Evolutionary conservation across 2,113 vertebrate species (phyloP), one percentile per base, ranked within the genome.

Genomic region (Carassius gibelio): DNA sequence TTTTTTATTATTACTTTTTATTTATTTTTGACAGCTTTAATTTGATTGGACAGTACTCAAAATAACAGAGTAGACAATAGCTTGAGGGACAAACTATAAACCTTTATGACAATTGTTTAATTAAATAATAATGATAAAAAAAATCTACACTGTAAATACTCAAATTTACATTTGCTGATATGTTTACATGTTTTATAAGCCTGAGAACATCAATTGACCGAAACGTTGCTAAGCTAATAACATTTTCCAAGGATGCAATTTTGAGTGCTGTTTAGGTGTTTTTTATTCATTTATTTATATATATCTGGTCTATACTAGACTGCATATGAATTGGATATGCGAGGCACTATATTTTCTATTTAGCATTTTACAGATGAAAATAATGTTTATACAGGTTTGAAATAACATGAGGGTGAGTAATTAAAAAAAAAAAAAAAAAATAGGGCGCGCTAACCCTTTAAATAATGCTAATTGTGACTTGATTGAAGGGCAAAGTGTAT

Each of bases 401-500:
- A 52, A 26, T 14, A 30, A 55, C 74, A 76, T 26, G 14, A 52
- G 23, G 42, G 23, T 76, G 10, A 55, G 3, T 55, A 19, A 30
- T 14, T 74, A 21, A 48, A 15, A 15, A 13, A 19, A 10, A 21
- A 10, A 21, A 5, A 38, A 13, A 6, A 5, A 52, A 52, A 30
- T 30, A 30, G 23, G 74, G 50, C 55, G 75, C 21, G 19, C 8
- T 55, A 17, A 55, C 50, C 6, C 26, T 76, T 76, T 55, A 55
- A 55, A 55, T 21, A 5, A 14, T 55, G 45, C 11, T 55, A 19
- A 7, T 76, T 26, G 23, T 55, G 26, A 30, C 19, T 76, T 76
- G 26, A 76, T 55, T 23, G 34, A 76, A 26, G 50, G 75, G 26
- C 23, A 55, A 34, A 76, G 75, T 76, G 62, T 59, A 79, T 48